Percentiles rank a stretch among this genome's conserved stretches.
Evolutionary conservation across 2,797 vertebrate genomes (phyloP).

Genomic region (Phylloscopus collybita): DNA sequence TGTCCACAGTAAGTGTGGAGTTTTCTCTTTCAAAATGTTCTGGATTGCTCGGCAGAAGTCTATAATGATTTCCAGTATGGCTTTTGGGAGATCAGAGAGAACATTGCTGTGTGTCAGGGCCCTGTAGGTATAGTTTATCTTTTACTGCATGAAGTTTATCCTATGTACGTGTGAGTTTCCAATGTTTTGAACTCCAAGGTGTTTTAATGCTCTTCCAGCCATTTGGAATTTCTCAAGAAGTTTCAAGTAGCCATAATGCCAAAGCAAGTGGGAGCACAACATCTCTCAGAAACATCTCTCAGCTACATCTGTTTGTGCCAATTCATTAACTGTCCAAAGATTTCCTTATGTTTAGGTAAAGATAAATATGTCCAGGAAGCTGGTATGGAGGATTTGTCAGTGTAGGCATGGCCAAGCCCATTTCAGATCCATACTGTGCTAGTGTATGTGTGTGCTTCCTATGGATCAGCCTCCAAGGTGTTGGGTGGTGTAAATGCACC

Average conservation of each 20-base stretch:
- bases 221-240: background rate
- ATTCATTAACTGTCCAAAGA: background rate
- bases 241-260: background rate
- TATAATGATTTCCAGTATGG: background rate
- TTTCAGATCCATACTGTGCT: background rate
- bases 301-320: background rate
- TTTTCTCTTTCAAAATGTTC: background rate
- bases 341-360: background rate
- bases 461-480: background rate
- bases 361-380: background rate
- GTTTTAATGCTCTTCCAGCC: background rate
- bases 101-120: background rate
- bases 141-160: background rate
- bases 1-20: background rate
- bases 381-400: background rate
- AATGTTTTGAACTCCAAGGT: background rate
- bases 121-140: background rate
- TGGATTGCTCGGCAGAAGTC: background rate
- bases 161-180: background rate
- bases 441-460: fast-evolving
- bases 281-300: background rate
- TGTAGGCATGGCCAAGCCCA: fast-evolving
- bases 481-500: background rate
- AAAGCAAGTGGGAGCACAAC: background rate
- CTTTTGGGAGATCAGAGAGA: background rate